A percentile compares a stretch with the other conserved stretches of the same genome.
phyloP scores from a whole-genome alignment of 2,888 invertebrate genomes.

The Drosophila cyrtoloma region DNA sequence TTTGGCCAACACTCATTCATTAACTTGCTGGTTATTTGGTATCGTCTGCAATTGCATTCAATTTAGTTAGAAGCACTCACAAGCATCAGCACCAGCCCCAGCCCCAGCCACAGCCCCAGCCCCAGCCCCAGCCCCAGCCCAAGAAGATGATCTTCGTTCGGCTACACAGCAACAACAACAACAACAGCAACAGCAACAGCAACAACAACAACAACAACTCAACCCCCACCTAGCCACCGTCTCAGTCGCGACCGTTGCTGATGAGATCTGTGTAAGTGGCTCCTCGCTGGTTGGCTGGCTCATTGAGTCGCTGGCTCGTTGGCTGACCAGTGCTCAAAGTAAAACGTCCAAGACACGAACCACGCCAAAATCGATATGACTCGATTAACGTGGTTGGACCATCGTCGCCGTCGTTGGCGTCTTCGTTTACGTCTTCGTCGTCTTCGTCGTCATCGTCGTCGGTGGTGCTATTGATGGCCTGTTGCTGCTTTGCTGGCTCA shows the following conservation, averaged over 20 bases:
- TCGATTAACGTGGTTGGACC: conserved; percentile 74
- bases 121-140: background rate
- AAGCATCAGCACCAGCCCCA: conserved; percentile 11
- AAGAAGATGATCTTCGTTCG: conserved; percentile 21
- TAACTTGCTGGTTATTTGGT: conserved; percentile 60
- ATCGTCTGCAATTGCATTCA: conserved; percentile 74
- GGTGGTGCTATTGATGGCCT: conserved; percentile 78
- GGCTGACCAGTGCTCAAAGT: conserved; percentile 48
- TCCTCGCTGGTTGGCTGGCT: conserved; percentile 47
- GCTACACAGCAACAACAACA: conserved; percentile 20
- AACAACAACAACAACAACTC: conserved; percentile 7
- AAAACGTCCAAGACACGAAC: conserved; percentile 78
- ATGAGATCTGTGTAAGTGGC: conserved; percentile 70
- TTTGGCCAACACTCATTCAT: conserved; percentile 81
- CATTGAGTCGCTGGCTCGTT: conserved; percentile 3
- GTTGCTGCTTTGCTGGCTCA: conserved; percentile 47
- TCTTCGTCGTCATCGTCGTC: conserved; percentile 38
- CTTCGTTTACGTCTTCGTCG: conserved; percentile 23
- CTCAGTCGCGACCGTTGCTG: conserved; percentile 50
- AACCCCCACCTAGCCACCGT: conserved; percentile 1
- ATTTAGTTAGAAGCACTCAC: conserved; percentile 69
- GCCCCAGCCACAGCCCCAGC: background rate
- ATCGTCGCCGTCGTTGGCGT: conserved; percentile 26
- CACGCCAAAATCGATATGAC: conserved; percentile 80
- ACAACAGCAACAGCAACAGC: background rate